These are phyloP conservation scores for Sebastes taczanowskii DNA, from an alignment of 2,797 vertebrate species.

Conservation along the genomic window DNA sequence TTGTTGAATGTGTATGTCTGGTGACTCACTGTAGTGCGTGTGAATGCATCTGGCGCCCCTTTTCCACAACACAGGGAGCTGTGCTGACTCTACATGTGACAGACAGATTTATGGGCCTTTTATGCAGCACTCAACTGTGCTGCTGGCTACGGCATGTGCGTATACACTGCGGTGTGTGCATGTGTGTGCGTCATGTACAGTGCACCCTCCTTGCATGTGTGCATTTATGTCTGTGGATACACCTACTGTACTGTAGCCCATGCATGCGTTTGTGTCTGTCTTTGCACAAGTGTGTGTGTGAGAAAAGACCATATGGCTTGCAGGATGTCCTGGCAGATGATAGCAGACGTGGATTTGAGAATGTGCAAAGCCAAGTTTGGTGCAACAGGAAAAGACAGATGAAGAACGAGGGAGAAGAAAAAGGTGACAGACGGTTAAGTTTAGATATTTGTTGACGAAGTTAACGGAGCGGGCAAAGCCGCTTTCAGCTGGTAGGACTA, in stretches of 20 bases:
- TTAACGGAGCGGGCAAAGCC: constrained; percentile 13
- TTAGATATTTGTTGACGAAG: constrained; percentile 56
- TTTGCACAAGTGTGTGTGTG: constrained; percentile 3
- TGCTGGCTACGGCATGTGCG: constrained; percentile 21
- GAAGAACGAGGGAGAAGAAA: not conserved
- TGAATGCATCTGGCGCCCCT: constrained; percentile 54
- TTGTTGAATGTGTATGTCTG: constrained; percentile 17
- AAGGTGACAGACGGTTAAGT: constrained; percentile 18
- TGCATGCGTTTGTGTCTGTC: constrained; percentile 11
- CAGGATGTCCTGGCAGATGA: constrained; percentile 44
- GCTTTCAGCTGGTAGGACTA: constrained; percentile 43
- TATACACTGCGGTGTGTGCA: constrained; percentile 7
- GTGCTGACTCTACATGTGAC: constrained; percentile 61
- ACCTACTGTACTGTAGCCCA: not conserved
- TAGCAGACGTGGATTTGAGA: constrained; percentile 12
- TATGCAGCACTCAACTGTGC: constrained; percentile 39
- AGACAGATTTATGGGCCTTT: constrained; percentile 65
- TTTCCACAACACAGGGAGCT: constrained; percentile 63
- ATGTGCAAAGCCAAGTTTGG: constrained; percentile 15
- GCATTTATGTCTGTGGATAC: constrained; percentile 7
- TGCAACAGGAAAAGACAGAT: constrained; percentile 33
- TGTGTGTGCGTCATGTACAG: constrained; percentile 2
- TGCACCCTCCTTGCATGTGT: constrained; percentile 8
- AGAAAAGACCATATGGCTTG: constrained; percentile 38
- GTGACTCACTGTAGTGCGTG: constrained; percentile 38